Conservation (phyloP, 2,888 invertebrate genomes). For the Lepidochrysops patricia region DNA sequence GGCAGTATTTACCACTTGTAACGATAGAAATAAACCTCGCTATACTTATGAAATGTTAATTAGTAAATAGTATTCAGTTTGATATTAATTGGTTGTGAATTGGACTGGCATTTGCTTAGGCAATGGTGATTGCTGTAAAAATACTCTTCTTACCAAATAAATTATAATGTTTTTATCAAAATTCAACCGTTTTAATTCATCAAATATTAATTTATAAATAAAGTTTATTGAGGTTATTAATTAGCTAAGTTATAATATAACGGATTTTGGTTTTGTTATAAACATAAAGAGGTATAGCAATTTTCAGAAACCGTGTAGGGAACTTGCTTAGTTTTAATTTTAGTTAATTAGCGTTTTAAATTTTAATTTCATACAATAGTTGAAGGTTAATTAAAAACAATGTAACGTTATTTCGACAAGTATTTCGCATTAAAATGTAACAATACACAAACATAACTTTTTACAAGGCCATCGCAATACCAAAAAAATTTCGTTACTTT, state of each 20-base stretch:
- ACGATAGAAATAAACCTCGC: not conserved
- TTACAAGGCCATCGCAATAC: not conserved
- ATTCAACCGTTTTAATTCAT: no score
- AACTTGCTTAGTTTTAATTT: no score
- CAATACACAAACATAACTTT: not conserved
- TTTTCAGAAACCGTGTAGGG: not conserved
- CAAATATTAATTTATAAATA: no score
- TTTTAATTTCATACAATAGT: not conserved
- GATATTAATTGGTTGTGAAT: no score
- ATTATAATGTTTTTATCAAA: no score
- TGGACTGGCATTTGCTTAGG: no score
- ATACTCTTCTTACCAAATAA: no score
- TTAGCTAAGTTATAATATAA: no score
- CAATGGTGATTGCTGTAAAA: no score
- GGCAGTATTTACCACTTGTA: not conserved
- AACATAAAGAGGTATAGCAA: not conserved
- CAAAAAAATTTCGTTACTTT: slow-evolving; percentile 8
- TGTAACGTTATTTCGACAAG: not conserved
- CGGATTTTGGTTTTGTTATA: no score
- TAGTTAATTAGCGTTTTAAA: not conserved
- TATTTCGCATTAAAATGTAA: not conserved
- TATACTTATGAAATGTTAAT: not conserved
- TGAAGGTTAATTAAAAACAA: not conserved
- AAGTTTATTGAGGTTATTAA: no score
- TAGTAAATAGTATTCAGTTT: not conserved